Evolutionary conservation across 2,888 invertebrate species (phyloP).

Genomic region (Sussaba pulchella): DNA sequence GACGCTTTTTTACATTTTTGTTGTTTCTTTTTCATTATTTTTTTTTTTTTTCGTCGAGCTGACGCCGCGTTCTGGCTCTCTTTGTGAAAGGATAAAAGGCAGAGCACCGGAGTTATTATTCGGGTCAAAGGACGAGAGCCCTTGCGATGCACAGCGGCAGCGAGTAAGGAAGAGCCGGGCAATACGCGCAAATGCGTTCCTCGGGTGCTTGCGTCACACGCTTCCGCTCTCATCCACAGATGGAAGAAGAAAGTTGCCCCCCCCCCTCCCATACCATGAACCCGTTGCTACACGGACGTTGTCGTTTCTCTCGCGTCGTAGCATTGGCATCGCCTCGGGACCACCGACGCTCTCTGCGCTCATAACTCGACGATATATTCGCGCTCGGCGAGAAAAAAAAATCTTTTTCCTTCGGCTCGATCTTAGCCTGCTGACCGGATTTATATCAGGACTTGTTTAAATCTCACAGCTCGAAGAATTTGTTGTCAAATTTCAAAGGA

Average conservation of each 20-base stretch:
- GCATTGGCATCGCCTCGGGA: conserved; percentile 3
- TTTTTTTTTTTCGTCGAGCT: conserved; percentile 25
- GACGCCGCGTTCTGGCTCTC: conserved; percentile 43
- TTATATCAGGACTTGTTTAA: not conserved
- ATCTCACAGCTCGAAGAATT: too few relatives aligned
- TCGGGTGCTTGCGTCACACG: conserved; percentile 34
- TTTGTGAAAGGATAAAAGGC: conserved; percentile 63
- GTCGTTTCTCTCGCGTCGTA: conserved; percentile 6
- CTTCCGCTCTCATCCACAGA: conserved; percentile 51
- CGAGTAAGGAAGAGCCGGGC: conserved; percentile 45
- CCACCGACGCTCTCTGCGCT: not conserved
- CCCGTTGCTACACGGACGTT: not conserved
- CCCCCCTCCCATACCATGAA: not conserved
- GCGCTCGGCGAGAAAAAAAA: too few relatives aligned
- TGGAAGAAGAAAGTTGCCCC: conserved; percentile 60
- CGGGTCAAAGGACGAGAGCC: conserved; percentile 66
- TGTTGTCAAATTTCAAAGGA: too few relatives aligned
- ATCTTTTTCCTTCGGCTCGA: not conserved
- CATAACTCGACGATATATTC: not conserved
- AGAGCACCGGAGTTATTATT: conserved; percentile 66
- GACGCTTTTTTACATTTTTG: conserved; percentile 5
- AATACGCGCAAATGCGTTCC: conserved; percentile 63
- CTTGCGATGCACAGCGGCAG: conserved; percentile 50
- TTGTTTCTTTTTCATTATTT: too few relatives aligned
- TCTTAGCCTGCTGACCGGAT: not conserved